Conservation (phyloP, 2,797 vertebrate genomes). For the Microctenopoma stevenorrisi region DNA sequence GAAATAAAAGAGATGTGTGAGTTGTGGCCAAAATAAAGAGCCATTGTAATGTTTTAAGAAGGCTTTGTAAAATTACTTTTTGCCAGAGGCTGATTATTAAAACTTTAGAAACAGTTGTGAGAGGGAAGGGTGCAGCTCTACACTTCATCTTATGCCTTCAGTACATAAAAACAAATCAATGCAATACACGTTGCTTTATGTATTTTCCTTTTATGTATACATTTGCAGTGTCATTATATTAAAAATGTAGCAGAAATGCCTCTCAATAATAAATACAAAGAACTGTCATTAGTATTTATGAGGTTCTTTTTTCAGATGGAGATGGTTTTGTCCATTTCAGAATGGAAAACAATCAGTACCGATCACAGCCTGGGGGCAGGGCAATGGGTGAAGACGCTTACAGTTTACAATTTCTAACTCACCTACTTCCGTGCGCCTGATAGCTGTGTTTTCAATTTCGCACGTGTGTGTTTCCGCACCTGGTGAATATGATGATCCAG, state of each 20-base stretch:
- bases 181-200: too few species aligned
- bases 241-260: background rate
- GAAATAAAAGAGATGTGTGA: slow-evolving; percentile 28
- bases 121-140: background rate
- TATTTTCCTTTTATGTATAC: too few species aligned
- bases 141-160: background rate
- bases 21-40: slow-evolving; percentile 14
- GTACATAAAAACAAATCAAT: too few species aligned
- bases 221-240: background rate
- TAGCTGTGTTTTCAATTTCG: too few species aligned
- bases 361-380: slow-evolving; percentile 12
- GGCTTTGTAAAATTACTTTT: slow-evolving; percentile 1
- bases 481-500: too few species aligned
- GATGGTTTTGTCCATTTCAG: background rate
- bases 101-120: background rate
- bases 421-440: too few species aligned
- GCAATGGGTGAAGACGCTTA: slow-evolving; percentile 3
- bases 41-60: background rate
- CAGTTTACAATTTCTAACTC: slow-evolving; percentile 1
- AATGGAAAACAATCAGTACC: slow-evolving; percentile 11
- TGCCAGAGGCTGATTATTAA: background rate
- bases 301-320: background rate
- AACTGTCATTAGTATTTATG: background rate
- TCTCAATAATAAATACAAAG: background rate
- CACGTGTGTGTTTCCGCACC: too few species aligned